Evolutionary conservation across 1,140 invertebrate genomes (phyloP).

Genomic region (Drosophila sturtevanti): DNA sequence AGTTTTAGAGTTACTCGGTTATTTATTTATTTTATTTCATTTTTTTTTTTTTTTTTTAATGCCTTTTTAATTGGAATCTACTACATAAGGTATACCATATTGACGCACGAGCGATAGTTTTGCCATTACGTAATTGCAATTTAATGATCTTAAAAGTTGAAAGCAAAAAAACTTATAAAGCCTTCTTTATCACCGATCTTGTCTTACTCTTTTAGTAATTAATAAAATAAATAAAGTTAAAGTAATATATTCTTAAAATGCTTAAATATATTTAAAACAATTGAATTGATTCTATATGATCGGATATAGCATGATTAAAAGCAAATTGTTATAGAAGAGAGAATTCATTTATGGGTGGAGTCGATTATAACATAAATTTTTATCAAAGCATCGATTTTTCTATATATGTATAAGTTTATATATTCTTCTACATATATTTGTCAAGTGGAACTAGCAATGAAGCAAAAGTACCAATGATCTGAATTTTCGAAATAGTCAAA

Average conservation of each 20-base stretch:
- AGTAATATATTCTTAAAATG: background rate
- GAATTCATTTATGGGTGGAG: too few species aligned
- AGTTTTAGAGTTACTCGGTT: background rate
- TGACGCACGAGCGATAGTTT: constrained; percentile 19
- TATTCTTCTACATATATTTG: too few species aligned
- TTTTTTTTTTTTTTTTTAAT: constrained; percentile 32
- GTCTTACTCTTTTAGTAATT: background rate
- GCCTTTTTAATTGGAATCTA: constrained; percentile 61
- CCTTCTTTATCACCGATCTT: background rate
- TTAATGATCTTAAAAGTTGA: constrained; percentile 47
- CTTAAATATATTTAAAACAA: too few species aligned
- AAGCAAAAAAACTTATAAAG: constrained; percentile 29
- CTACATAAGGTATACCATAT: constrained; percentile 29
- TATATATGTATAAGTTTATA: too few species aligned
- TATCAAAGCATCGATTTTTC: too few species aligned
- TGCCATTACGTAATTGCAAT: constrained; percentile 62
- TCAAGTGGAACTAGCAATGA: too few species aligned
- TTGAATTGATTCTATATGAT: too few species aligned
- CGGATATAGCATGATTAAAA: too few species aligned
- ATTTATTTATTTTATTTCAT: background rate
- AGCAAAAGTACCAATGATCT: too few species aligned
- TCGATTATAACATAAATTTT: too few species aligned
- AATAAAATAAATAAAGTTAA: background rate
- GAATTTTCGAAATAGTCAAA: too few species aligned
- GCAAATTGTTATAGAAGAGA: too few species aligned